Conservation (phyloP, 2,113 vertebrate genomes). For the human (Homo sapiens) region GRCh38 chr6:84454001-84454500, state of each 20-base stretch:
- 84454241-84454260: background rate
- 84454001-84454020: background rate
- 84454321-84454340: background rate
- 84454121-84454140: background rate
- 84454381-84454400: background rate
- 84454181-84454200: background rate
- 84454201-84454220: background rate
- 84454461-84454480: background rate
- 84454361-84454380: background rate
- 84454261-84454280: background rate
- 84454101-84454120: background rate
- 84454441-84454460: background rate
- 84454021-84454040: background rate
- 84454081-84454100: background rate
- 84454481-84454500: background rate
- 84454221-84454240: background rate
- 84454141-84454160: background rate
- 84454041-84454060: background rate
- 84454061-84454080: background rate
- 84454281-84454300: background rate
- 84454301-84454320: background rate
- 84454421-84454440: background rate
- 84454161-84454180: background rate
- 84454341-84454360: background rate
- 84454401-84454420: background rate